phyloP scores from a whole-genome alignment of 2,888 invertebrate genomes.

The Agrotis ipsilon region DNA sequence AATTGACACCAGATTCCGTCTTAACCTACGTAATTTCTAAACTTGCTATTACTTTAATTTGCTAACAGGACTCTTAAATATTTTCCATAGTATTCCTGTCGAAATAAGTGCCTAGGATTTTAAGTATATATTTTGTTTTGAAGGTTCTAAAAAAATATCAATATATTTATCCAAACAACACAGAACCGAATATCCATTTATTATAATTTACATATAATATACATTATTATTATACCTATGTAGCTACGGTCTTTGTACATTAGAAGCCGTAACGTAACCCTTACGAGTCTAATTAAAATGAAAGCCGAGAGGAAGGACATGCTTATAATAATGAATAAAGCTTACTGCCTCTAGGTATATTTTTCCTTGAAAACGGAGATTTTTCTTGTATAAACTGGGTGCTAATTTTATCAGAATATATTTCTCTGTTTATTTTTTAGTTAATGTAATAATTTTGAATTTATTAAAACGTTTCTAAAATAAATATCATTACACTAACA shows the following conservation, averaged over 20 bases:
- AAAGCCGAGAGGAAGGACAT: slow-evolving; percentile 43
- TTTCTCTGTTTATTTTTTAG: background rate
- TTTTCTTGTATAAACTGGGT: background rate
- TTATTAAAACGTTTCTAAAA: too few relatives aligned
- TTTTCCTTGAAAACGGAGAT: slow-evolving; percentile 21
- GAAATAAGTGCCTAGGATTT: background rate
- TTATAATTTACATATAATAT: background rate
- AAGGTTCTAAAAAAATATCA: background rate
- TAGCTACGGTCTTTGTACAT: slow-evolving; percentile 15
- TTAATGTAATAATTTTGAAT: too few relatives aligned
- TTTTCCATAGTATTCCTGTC: background rate
- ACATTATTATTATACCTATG: slow-evolving; percentile 7
- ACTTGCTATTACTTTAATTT: background rate
- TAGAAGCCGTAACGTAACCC: slow-evolving; percentile 7
- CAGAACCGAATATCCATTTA: slow-evolving; percentile 2
- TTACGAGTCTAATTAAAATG: slow-evolving; percentile 53
- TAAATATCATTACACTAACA: too few relatives aligned
- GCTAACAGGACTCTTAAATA: background rate
- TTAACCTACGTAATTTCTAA: background rate
- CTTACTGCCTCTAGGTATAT: background rate
- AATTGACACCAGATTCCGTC: too few relatives aligned
- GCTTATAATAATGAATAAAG: slow-evolving; percentile 22
- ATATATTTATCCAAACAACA: background rate
- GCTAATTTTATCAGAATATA: background rate
- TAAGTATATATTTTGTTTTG: background rate